phyloP scores from a whole-genome alignment of 1,140 invertebrate species.

The Drosophila ambigua region DNA sequence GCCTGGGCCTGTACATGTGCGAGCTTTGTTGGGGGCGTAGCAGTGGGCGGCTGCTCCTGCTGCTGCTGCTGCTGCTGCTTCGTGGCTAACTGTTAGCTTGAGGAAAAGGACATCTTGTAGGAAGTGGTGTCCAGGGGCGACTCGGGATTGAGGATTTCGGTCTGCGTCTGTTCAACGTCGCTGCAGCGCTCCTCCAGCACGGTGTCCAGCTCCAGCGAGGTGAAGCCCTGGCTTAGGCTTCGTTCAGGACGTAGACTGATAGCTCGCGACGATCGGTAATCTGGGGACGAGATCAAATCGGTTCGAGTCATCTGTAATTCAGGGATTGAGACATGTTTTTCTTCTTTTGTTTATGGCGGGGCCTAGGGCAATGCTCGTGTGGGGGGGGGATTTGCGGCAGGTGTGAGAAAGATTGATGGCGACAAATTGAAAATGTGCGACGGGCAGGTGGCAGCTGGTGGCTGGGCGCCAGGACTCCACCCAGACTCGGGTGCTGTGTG shows the following conservation, averaged over 20 bases:
- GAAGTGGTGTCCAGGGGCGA: constrained; percentile 79
- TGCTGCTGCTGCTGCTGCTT: constrained; percentile 48
- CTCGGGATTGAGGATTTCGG: constrained; percentile 78
- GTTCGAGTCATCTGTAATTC: too few relatives aligned
- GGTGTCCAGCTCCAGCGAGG: constrained; percentile 90
- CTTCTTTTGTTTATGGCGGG: background rate
- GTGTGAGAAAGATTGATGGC: constrained; percentile 17
- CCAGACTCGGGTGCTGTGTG: too few relatives aligned
- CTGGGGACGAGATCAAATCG: constrained; percentile 25
- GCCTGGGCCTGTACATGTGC: background rate
- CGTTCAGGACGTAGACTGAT: constrained; percentile 88
- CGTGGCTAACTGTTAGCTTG: constrained; percentile 80
- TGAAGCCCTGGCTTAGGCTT: constrained; percentile 87
- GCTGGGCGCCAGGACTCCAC: too few relatives aligned
- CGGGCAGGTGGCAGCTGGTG: background rate
- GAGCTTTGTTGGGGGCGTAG: background rate
- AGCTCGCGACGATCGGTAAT: constrained; percentile 86
- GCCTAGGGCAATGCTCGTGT: background rate
- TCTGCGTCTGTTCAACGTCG: constrained; percentile 89
- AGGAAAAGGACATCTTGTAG: constrained; percentile 80
- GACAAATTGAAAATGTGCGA: constrained; percentile 56
- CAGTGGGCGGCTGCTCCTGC: constrained; percentile 16
- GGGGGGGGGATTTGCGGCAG: background rate
- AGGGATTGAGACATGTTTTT: background rate
- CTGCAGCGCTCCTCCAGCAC: constrained; percentile 90